These are phyloP conservation scores for Mycteria americana DNA, from an alignment of 2,797 vertebrate genomes.

Conservation along the genomic window DNA sequence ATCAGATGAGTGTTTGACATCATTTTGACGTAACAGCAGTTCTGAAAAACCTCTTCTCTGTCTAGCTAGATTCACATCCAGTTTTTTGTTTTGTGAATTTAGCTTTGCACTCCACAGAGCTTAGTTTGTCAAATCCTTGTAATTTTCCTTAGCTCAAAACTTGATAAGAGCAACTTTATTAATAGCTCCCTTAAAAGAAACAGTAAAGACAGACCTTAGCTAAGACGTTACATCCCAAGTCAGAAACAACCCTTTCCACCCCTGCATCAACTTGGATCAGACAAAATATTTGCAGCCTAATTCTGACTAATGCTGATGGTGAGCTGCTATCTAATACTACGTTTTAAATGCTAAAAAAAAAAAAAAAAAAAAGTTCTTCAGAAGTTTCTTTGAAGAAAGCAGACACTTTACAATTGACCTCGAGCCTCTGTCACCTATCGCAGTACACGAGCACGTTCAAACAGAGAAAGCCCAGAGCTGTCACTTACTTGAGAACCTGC, in stretches of 20 bases:
- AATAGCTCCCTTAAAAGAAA: neutral
- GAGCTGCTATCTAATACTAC: fast-evolving
- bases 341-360: neutral
- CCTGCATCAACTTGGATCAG: neutral
- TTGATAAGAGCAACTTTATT: neutral
- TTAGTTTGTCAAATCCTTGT: neutral
- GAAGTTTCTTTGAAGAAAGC: neutral
- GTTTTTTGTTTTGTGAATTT: neutral
- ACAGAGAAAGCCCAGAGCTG: neutral
- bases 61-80: neutral
- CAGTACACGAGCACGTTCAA: fast-evolving
- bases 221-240: neutral
- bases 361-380: neutral
- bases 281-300: neutral
- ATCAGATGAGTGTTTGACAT: neutral
- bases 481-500: conserved; percentile 94
- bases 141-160: neutral
- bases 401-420: neutral
- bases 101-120: neutral
- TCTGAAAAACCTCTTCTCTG: neutral
- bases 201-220: neutral
- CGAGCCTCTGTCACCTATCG: neutral
- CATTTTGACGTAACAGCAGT: neutral
- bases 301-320: neutral
- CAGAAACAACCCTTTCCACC: neutral